These are phyloP conservation scores for Haplotaxodon microlepis DNA, from an alignment of 2,113 vertebrate genomes.

Conservation along the genomic window DNA sequence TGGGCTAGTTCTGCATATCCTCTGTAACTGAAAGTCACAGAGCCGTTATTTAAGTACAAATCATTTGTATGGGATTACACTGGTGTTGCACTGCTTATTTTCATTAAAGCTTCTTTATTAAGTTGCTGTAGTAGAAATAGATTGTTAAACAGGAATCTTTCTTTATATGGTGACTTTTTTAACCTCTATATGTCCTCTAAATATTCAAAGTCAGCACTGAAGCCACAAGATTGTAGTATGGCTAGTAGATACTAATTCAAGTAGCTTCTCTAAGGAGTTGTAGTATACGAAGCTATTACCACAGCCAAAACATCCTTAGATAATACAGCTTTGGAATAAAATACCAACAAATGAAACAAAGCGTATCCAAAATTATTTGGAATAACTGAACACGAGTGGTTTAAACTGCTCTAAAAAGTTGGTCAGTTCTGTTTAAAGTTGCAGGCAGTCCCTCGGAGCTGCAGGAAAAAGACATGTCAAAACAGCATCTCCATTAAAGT, in stretches of 20 bases:
- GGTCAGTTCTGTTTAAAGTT: background rate
- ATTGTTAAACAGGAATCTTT: background rate
- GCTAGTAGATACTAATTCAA: background rate
- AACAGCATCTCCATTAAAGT: background rate
- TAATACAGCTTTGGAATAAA: background rate
- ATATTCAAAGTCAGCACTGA: constrained; percentile 26
- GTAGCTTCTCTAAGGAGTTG: background rate
- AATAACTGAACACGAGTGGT: background rate
- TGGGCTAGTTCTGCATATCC: background rate
- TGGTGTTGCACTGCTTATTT: background rate
- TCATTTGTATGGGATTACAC: background rate
- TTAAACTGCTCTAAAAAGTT: background rate
- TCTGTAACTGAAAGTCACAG: background rate
- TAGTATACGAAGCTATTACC: background rate
- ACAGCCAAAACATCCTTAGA: background rate
- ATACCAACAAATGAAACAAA: background rate
- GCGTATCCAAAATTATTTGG: background rate
- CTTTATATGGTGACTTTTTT: constrained; percentile 21
- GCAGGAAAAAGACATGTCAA: background rate
- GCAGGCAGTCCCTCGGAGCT: background rate
- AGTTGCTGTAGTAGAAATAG: background rate
- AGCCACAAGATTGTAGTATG: background rate
- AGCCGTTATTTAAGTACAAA: background rate
- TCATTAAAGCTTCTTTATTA: background rate
- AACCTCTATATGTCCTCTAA: background rate